phyloP scores from a whole-genome alignment of 1,140 invertebrate species.

The Spodoptera frugiperda region DNA sequence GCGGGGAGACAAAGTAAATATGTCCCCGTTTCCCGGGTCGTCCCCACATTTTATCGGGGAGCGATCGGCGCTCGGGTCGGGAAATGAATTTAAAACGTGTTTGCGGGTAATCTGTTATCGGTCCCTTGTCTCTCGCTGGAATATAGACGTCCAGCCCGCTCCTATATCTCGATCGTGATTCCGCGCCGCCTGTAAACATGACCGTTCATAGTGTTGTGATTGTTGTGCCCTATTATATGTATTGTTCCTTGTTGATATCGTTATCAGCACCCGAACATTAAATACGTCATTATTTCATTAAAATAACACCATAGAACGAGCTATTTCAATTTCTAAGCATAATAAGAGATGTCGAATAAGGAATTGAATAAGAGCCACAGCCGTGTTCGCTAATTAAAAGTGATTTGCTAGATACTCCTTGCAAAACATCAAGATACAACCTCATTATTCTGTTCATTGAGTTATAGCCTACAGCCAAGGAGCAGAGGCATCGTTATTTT shows the following conservation, averaged over 20 bases:
- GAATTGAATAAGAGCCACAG: conserved; percentile 18
- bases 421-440: conserved; percentile 27
- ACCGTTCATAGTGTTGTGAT: conserved; percentile 38
- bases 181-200: conserved; percentile 51
- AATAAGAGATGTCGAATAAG: conserved; percentile 20
- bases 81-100: conserved; percentile 86
- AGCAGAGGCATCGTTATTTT: conserved; percentile 31
- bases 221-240: conserved; percentile 16
- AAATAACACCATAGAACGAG: conserved; percentile 11
- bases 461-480: conserved; percentile 30
- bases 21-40: conserved; percentile 79
- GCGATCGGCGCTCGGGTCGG: conserved; percentile 84
- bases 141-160: conserved; percentile 80
- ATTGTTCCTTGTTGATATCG: conserved; percentile 5
- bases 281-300: not conserved
- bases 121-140: conserved; percentile 83
- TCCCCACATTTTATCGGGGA: conserved; percentile 85
- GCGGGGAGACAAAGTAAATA: conserved; percentile 85
- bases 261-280: conserved; percentile 3
- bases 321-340: conserved; percentile 29
- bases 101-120: conserved; percentile 86
- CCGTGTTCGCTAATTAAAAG: conserved; percentile 39
- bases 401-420: conserved; percentile 2
- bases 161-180: conserved; percentile 74
- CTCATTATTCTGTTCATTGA: conserved; percentile 35